phyloP scores from a whole-genome alignment of 2,797 vertebrate genomes.

The Hippoglossus hippoglossus region DNA sequence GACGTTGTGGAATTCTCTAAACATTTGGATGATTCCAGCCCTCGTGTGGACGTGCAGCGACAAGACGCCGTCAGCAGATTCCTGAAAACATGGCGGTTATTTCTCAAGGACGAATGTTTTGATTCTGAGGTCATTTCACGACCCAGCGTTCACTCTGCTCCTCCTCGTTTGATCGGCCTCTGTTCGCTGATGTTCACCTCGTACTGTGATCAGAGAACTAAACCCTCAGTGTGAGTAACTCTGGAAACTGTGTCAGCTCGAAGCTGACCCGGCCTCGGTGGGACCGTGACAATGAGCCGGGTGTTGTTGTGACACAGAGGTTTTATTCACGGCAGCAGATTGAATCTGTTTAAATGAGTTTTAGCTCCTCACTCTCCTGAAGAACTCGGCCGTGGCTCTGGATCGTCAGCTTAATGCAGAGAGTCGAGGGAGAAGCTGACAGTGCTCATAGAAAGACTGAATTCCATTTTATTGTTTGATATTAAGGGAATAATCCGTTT shows the following conservation, averaged over 20 bases:
- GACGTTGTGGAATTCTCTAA: constrained; percentile 3
- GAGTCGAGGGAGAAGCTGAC: background rate
- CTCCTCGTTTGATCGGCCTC: background rate
- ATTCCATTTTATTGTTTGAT: no score
- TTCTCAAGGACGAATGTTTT: background rate
- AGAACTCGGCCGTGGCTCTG: background rate
- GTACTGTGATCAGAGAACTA: background rate
- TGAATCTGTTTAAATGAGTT: constrained; percentile 32
- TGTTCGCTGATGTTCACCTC: background rate
- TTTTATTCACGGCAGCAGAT: constrained; percentile 34
- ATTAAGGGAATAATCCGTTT: no score
- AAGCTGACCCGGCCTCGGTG: background rate
- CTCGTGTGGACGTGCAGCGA: constrained; percentile 21
- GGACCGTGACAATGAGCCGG: background rate
- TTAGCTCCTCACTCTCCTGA: constrained; percentile 6
- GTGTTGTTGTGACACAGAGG: constrained; percentile 26
- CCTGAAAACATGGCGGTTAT: constrained; percentile 9
- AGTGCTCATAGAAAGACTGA: background rate
- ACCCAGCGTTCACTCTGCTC: background rate
- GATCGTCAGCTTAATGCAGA: constrained; percentile 29
- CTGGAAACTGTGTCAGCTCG: constrained; percentile 14
- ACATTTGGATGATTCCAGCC: constrained; percentile 21
- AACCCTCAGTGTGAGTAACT: constrained; percentile 16
- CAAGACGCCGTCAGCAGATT: constrained; percentile 42
- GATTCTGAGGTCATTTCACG: background rate